These are phyloP conservation scores for Myodes glareolus DNA, from an alignment of 2,113 vertebrate species.

Conservation along the genomic window DNA sequence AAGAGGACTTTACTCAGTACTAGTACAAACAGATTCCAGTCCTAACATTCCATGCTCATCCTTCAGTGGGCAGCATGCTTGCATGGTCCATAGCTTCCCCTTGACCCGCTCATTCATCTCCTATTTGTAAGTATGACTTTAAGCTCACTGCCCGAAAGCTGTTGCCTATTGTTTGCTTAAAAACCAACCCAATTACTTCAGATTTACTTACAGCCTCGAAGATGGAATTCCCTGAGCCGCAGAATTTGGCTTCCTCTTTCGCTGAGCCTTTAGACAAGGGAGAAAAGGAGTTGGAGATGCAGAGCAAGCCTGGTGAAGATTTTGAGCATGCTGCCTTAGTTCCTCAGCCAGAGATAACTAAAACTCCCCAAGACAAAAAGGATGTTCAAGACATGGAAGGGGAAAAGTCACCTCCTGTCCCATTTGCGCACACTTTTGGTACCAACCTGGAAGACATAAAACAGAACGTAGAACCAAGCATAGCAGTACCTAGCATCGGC, in stretches of 20 bases:
- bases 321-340: conserved; percentile 86
- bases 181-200: conserved; percentile 93
- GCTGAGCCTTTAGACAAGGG: conserved; percentile 84
- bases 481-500: conserved; percentile 73
- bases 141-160: conserved; percentile 84
- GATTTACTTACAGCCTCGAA: conserved; percentile 99
- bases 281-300: conserved; percentile 78
- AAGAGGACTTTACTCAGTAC: background rate
- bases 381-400: conserved; percentile 79
- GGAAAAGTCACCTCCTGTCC: conserved; percentile 72
- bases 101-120: conserved; percentile 76
- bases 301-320: conserved; percentile 85
- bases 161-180: conserved; percentile 85
- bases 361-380: conserved; percentile 74
- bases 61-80: conserved; percentile 81
- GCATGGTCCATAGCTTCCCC: conserved; percentile 84
- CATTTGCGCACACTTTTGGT: conserved; percentile 75
- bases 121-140: conserved; percentile 79
- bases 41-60: conserved; percentile 72
- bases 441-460: conserved; percentile 66
- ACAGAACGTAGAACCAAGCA: conserved; percentile 74
- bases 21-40: background rate
- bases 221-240: conserved; percentile 94
- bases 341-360: conserved; percentile 82
- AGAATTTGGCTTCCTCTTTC: conserved; percentile 82